Evolutionary conservation across 2,888 invertebrate species (phyloP).

Genomic region (Metacarcinus magister): DNA sequence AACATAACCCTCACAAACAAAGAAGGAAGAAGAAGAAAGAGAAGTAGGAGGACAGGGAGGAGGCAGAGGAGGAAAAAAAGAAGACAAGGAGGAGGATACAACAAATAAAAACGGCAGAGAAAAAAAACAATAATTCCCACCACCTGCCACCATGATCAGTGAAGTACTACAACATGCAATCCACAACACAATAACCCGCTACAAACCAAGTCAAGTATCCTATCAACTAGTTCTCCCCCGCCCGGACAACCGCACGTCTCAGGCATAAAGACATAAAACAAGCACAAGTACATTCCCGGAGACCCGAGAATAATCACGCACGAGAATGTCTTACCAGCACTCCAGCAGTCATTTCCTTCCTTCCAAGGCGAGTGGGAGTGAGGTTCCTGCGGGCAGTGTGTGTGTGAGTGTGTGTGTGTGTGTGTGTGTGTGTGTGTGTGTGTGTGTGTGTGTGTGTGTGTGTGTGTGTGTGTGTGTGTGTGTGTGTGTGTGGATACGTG

Average conservation of each 20-base stretch:
- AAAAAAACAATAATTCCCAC: neutral
- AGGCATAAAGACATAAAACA: neutral
- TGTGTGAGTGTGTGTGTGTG: slow-evolving; percentile 21
- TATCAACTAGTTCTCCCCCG: neutral
- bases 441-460: neutral
- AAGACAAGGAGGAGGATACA: neutral
- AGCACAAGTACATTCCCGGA: slow-evolving; percentile 10
- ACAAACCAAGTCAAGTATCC: neutral
- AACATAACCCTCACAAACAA: neutral
- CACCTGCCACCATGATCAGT: neutral
- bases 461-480: neutral
- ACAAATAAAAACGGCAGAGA: neutral
- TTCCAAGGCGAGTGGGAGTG: neutral
- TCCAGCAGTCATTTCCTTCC: slow-evolving; percentile 36
- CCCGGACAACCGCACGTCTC: neutral
- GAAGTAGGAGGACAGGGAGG: neutral
- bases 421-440: slow-evolving; percentile 26
- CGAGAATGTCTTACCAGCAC: slow-evolving; percentile 7
- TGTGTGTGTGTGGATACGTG: neutral
- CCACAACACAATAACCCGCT: neutral
- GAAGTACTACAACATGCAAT: neutral
- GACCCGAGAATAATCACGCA: neutral
- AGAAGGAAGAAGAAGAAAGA: neutral
- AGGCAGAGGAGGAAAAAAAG: neutral
- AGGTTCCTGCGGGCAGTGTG: neutral